A percentile compares a stretch with the other conserved stretches of the same genome.
Conservation (phyloP, 2,113 vertebrate genomes). For the Podilymbus podiceps region DNA sequence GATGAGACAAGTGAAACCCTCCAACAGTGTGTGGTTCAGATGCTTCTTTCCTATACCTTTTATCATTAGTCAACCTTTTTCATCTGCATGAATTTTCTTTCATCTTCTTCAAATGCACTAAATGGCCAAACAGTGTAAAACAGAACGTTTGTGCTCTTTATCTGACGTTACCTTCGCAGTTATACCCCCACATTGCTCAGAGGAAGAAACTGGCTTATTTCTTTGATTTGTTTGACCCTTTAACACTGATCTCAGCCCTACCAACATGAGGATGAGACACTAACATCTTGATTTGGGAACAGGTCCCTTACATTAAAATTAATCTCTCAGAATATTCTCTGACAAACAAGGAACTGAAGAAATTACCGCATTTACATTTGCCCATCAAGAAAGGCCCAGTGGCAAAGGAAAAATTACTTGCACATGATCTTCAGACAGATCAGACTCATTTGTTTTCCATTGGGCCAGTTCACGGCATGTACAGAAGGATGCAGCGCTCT, state of each 20-base stretch:
- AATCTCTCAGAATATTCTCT: not conserved
- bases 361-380: not conserved
- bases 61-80: not conserved
- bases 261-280: fast-evolving
- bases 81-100: too few relatives aligned
- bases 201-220: not conserved
- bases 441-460: not conserved
- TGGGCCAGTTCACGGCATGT: not conserved
- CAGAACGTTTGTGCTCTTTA: not conserved
- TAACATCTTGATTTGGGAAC: not conserved
- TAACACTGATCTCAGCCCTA: not conserved
- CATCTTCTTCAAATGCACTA: not conserved
- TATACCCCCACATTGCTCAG: not conserved
- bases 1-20: not conserved
- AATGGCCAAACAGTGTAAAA: not conserved
- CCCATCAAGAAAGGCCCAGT: not conserved
- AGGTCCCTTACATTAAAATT: not conserved
- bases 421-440: not conserved
- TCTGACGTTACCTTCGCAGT: fast-evolving
- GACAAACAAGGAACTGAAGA: not conserved
- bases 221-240: not conserved
- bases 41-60: not conserved
- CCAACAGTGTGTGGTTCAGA: fast-evolving
- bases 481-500: not conserved
- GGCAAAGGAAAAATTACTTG: not conserved